Evolutionary conservation across 1,140 invertebrate species (phyloP).

Genomic region (Dryas iulia): DNA sequence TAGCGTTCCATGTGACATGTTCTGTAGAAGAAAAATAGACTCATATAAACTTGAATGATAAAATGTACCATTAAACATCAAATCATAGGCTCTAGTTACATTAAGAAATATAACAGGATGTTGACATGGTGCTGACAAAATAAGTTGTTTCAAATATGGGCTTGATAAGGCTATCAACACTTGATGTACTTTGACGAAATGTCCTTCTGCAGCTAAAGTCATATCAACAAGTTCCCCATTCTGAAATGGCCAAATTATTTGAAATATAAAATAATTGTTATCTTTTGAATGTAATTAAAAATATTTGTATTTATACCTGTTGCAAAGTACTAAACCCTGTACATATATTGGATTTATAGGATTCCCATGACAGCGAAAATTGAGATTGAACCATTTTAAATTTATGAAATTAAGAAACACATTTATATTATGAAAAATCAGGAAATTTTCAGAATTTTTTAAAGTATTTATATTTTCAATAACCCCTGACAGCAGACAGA

Average conservation of each 20-base stretch:
- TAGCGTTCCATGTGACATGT: constrained; percentile 64
- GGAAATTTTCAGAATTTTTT: too few species aligned
- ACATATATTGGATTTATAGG: constrained; percentile 60
- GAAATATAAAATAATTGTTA: constrained; percentile 1
- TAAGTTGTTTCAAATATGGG: constrained; percentile 88
- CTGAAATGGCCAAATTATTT: constrained; percentile 49
- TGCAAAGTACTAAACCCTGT: constrained; percentile 60
- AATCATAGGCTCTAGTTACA: constrained; percentile 46
- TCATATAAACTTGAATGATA: background rate
- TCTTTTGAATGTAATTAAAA: background rate
- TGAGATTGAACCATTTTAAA: constrained; percentile 59
- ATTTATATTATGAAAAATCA: too few species aligned
- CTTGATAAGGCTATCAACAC: constrained; percentile 88
- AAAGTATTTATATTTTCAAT: too few species aligned
- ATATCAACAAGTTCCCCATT: constrained; percentile 89
- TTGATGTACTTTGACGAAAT: constrained; percentile 88
- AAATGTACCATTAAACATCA: background rate
- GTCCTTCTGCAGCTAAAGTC: constrained; percentile 89
- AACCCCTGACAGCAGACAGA: too few species aligned
- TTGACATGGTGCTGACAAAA: constrained; percentile 88
- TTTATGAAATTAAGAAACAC: background rate
- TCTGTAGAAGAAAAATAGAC: constrained; percentile 51
- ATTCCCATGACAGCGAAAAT: constrained; percentile 61
- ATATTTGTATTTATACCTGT: constrained; percentile 51
- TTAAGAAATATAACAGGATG: constrained; percentile 88